A percentile compares a stretch with the other conserved stretches of the same genome.
Evolutionary conservation across 2,797 vertebrate species (phyloP).

Genomic region (Zalophus californianus): DNA sequence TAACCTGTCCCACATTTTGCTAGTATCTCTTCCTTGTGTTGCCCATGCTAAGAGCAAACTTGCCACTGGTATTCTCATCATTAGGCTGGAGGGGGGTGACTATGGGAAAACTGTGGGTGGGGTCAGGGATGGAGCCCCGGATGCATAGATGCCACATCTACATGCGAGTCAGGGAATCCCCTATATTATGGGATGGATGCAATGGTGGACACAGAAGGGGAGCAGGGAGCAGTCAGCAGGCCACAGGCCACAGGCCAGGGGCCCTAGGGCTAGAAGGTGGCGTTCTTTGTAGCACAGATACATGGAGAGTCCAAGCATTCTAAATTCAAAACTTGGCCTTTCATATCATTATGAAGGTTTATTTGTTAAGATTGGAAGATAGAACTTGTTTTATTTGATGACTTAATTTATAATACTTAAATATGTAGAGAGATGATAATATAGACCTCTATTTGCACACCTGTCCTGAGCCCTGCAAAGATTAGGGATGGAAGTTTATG

Average conservation of each 20-base stretch:
- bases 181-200: background rate
- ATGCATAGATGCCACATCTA: background rate
- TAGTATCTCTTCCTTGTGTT: background rate
- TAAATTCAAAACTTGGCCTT: background rate
- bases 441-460: background rate
- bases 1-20: background rate
- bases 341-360: background rate
- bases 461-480: background rate
- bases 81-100: background rate
- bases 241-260: background rate
- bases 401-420: background rate
- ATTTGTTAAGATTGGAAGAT: background rate
- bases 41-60: background rate
- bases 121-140: background rate
- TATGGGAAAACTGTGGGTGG: background rate
- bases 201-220: background rate
- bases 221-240: too few relatives aligned
- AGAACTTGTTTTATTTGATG: background rate
- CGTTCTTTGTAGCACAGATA: background rate
- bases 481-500: background rate
- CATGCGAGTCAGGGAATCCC: background rate
- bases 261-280: fast-evolving
- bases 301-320: background rate
- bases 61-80: background rate
- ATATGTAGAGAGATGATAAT: background rate